Base-by-base conservation (phyloP, 2,113 vertebrate genomes). In the Chinchilla lanigera region DNA sequence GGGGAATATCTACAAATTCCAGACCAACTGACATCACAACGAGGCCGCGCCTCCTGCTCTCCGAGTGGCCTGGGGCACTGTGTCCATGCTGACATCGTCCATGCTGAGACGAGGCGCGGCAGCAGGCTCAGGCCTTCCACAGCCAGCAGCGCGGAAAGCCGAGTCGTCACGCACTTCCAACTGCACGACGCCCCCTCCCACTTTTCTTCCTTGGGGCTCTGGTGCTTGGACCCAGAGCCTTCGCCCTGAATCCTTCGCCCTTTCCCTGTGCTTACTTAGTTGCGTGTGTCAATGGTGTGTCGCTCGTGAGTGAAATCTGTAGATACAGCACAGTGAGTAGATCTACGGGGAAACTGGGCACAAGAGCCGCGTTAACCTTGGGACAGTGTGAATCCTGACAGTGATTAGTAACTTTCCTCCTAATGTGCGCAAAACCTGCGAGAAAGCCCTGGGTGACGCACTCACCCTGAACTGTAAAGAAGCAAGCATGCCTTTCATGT, bases 391-490 rank as follows among this genome's bases (percentile, higher is more conserved):
- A 30, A 41, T 12, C 67, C 54, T n/a, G 33, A 71, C 63, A 67
- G 33, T 24, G 20, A 41, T 7, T 12, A 69, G 47, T 47, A 58
- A 50, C 24, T 35, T 47, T 71, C 67, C 28, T 83, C 52, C 35
- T 47, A 50, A 58, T 33, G n/a, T 50, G 22, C 69, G 41, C 19
- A 80, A 69, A 75, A 56, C 19, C 52, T 41, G 0, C 60, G 82
- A 89, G 60, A 38, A 89, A 73, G 60, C 22, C 60, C 10, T 9
- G 22, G 85, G 61, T 16, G 80, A 61, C n/a, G 4, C 75, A 75
- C 56, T 54, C 58, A 85, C n/a, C 44, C 80, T 44, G 6, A 97
- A 90, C n/a, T 26, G 0, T 90, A 84, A 93, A 86, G 84, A 77
- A 78, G 41, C 28, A 81, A 83, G 4, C 54, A 89, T 20, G 52